Percentiles rank a stretch among this genome's conserved stretches.
These are phyloP conservation scores for Napeogenes sylphis DNA, from an alignment of 2,888 invertebrate species.

Conservation along the genomic window DNA sequence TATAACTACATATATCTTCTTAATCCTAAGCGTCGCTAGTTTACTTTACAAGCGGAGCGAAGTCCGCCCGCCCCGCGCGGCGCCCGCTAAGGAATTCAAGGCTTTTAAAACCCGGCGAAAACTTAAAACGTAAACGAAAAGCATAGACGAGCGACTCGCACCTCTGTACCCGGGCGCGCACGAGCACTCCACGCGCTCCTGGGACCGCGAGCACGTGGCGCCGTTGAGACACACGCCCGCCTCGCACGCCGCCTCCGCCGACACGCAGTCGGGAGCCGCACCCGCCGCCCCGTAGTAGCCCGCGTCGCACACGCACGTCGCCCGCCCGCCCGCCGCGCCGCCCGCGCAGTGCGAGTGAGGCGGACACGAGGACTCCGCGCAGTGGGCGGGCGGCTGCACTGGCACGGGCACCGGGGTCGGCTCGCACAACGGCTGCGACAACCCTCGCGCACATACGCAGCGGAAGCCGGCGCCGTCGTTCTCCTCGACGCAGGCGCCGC, in stretches of 20 bases:
- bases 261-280: slow-evolving; percentile 56
- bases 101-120: background rate
- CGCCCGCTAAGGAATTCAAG: slow-evolving; percentile 20
- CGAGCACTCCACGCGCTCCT: slow-evolving; percentile 81
- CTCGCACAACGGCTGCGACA: slow-evolving; percentile 61
- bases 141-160: slow-evolving; percentile 37
- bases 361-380: slow-evolving; percentile 63
- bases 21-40: slow-evolving; percentile 20
- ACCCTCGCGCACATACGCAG: slow-evolving; percentile 85
- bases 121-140: slow-evolving; percentile 3
- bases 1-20: slow-evolving; percentile 26
- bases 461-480: slow-evolving; percentile 62
- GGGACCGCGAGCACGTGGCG: slow-evolving; percentile 80
- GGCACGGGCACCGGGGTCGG: slow-evolving; percentile 58
- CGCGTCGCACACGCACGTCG: slow-evolving; percentile 81
- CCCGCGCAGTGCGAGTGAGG: slow-evolving; percentile 81
- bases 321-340: slow-evolving; percentile 71
- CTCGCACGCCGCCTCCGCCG: slow-evolving; percentile 75
- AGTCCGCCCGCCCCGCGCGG: slow-evolving; percentile 11
- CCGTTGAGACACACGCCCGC: slow-evolving; percentile 86
- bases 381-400: slow-evolving; percentile 44
- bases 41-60: background rate
- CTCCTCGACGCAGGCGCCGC: slow-evolving; percentile 83
- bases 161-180: slow-evolving; percentile 85
- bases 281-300: slow-evolving; percentile 77